phyloP scores from a whole-genome alignment of 1,140 invertebrate genomes.

The Neodiprion fabricii region DNA sequence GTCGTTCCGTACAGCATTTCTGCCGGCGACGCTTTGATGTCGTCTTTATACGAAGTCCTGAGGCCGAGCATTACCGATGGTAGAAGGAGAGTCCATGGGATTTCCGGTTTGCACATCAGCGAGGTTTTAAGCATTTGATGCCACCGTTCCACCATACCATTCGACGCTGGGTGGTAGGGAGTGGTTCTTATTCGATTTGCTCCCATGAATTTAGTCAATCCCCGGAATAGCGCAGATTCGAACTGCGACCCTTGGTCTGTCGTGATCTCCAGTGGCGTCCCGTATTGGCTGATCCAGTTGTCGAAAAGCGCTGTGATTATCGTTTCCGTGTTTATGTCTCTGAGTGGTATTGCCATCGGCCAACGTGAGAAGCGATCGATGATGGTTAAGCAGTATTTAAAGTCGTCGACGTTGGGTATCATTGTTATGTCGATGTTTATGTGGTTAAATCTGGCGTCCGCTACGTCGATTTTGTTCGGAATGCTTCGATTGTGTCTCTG shows the following conservation, averaged over 20 bases:
- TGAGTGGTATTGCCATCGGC: constrained; percentile 37
- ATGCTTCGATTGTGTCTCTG: constrained; percentile 18
- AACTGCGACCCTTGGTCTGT: constrained; percentile 52
- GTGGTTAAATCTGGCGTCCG: constrained; percentile 23
- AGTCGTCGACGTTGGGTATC: not conserved
- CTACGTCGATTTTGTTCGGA: constrained; percentile 17
- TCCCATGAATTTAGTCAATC: constrained; percentile 36
- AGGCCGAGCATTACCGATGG: constrained; percentile 40
- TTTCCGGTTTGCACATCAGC: constrained; percentile 24
- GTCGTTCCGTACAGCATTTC: constrained; percentile 45
- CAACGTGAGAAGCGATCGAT: constrained; percentile 44
- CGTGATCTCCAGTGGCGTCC: constrained; percentile 39
- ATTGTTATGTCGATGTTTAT: constrained; percentile 29
- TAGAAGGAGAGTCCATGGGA: constrained; percentile 22
- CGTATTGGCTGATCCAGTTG: constrained; percentile 49
- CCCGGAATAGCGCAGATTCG: constrained; percentile 37
- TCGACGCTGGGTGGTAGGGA: constrained; percentile 44
- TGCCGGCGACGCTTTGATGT: constrained; percentile 29
- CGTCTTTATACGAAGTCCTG: constrained; percentile 24
- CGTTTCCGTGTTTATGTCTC: constrained; percentile 44
- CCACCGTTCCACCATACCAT: constrained; percentile 37
- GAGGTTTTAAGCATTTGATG: constrained; percentile 38
- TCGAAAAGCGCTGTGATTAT: constrained; percentile 40
- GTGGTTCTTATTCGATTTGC: constrained; percentile 35
- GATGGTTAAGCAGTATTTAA: constrained; percentile 31